Evolutionary conservation across 2,797 vertebrate genomes (phyloP), one percentile per base, ranked within the genome.

Genomic region (Gorsachius magnificus): DNA sequence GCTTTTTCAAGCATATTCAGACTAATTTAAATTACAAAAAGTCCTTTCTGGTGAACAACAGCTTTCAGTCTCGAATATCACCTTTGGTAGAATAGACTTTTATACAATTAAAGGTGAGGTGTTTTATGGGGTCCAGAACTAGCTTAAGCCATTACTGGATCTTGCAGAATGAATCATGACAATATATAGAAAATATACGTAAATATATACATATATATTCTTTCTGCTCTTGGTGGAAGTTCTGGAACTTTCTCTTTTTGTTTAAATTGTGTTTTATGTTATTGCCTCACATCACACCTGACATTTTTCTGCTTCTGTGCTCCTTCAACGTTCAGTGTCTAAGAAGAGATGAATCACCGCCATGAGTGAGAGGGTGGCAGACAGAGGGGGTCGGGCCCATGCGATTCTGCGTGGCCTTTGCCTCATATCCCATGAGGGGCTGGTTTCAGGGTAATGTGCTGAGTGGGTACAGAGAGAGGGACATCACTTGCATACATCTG

Each of bases 21-120:
- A 79, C 31, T 87, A 50, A 94, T 95, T 93, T 96, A 92, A 89
- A 94, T 90, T 77, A 88, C 29, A 93, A 78, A 92, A 80, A 7
- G 46, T 85, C 46, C 54, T 84, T 93, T 83, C 81, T 76, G 57
- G 54, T 89, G 88, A 95, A 92, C 41, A 90, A 79, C 57, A 95
- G 57, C 57, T 84, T 96, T 95, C 80, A 94, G 33, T 53, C 57
- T 92, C 5, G 2, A 91, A 43, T 83, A 90, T 24, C 26, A 80
- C 24, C 72, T 93, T 71, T 82, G 16, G 19, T 78, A 65, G 29
- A 85, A 85, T 13, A 70, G 68, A 54, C 36, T 60, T 94, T 14
- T 29, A n/a, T 68, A 71, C 13, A 68, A 25, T 75, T 51, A 29
- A 77, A 69, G n/a, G 14, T 63, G 53, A 16, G 41, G 26, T 4